Base-by-base conservation (phyloP, 2,888 invertebrate species). In the Andrena dorsata region DNA sequence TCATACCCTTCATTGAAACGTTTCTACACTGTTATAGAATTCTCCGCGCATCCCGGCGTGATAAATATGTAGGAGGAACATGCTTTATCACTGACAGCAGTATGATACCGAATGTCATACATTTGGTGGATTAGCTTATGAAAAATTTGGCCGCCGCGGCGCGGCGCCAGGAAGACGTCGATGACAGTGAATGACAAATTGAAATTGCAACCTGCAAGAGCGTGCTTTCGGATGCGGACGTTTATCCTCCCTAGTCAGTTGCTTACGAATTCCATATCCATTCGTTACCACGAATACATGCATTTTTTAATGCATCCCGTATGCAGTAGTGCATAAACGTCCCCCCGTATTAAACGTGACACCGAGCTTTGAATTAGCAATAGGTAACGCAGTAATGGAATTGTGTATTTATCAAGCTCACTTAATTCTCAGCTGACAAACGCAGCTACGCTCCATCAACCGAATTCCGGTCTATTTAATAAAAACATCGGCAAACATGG, bases 111-210 rank as follows among this genome's bases (percentile, higher is more conserved):
- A 71, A 70, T 60, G 41, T 26, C 56, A 49, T 80, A 41, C 28
- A 64, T 76, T 76, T 32, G n/a, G 26, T 41, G 23, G 32, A 65
- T 61, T 76, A 58, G 30, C 32, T 79, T 64, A 72, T 63, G 69
- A 79, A 82, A 79, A 84, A 76, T 83, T 82, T 60, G 47, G 49
- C 23, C 72, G 20, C 28, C 26, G 26, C 47, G 26, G 26, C 47
- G 26, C 47, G 51, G 51, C 73, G 66, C 56, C 66, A 47, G 51
- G 16, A 75, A 61, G 76, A 60, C 76, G 28, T 65, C 73, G 71
- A 75, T 80, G 80, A 76, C 70, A 68, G 47, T 68, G 79, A 80
- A 64, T 80, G 80, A 80, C 72, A 76, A 80, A 80, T 80, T 80
- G 80, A 76, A 80, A 83, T 68, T 65, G 76, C 66, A 20, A 28